A percentile compares a stretch with the other conserved stretches of the same genome.
phyloP scores from a whole-genome alignment of 2,113 vertebrate species.

The Eira barbara region DNA sequence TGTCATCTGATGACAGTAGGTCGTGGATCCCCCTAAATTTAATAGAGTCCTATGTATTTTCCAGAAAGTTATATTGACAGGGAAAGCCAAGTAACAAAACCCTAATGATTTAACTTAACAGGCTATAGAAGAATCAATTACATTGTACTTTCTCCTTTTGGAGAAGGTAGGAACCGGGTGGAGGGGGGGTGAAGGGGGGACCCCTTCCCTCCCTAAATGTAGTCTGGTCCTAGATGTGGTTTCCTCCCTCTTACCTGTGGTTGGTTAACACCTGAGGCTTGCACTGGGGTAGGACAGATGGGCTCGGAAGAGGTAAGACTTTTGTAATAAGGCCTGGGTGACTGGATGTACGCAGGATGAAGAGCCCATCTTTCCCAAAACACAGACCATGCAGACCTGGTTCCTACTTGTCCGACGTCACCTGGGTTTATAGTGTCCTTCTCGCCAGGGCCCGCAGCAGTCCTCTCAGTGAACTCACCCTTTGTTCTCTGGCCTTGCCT shows the following conservation, averaged over 20 bases:
- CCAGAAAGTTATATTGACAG: not conserved
- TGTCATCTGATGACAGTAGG: not conserved
- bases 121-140: not conserved
- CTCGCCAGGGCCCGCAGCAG: not conserved
- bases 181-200: not conserved
- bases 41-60: slow-evolving; percentile 1
- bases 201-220: not conserved
- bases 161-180: not conserved
- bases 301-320: not conserved
- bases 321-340: not conserved
- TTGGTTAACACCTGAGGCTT: not conserved
- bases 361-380: not conserved
- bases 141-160: no score
- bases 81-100: not conserved
- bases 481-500: not conserved
- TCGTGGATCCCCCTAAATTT: not conserved
- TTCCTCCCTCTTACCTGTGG: not conserved
- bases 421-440: not conserved
- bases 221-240: no score
- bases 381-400: not conserved
- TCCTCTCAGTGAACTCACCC: not conserved
- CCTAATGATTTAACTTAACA: not conserved
- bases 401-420: not conserved
- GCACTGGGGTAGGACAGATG: not conserved
- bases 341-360: not conserved